Evolutionary conservation across 2,888 invertebrate genomes (phyloP).

Genomic region (Cantharis lateralis): DNA sequence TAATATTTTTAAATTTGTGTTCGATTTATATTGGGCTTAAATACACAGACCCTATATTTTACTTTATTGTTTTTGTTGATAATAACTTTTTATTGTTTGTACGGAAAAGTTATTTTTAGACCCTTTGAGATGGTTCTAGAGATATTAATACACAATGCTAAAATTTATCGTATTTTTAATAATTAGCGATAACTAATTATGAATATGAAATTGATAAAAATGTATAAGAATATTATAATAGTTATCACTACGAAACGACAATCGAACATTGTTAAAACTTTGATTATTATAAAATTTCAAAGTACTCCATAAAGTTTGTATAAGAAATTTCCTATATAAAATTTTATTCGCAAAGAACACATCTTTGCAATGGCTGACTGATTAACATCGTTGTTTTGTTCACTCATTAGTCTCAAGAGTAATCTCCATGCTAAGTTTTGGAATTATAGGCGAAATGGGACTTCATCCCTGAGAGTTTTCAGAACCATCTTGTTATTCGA

Average conservation of each 20-base stretch:
- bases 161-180: too few species aligned
- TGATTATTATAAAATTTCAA: neutral
- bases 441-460: conserved; percentile 43
- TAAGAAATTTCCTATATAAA: conserved; percentile 10
- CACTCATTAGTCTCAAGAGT: conserved; percentile 45
- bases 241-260: neutral
- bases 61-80: too few species aligned
- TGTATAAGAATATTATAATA: neutral
- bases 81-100: too few species aligned
- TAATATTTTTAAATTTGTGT: too few species aligned
- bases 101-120: neutral
- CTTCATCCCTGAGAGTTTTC: conserved; percentile 32
- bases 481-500: conserved; percentile 21
- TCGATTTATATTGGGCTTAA: too few species aligned
- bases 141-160: too few species aligned
- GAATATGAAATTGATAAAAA: neutral
- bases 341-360: conserved; percentile 39
- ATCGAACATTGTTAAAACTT: neutral
- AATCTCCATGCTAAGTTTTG: conserved; percentile 48
- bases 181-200: too few species aligned
- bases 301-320: neutral
- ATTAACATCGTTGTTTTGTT: conserved; percentile 49
- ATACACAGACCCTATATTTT: too few species aligned
- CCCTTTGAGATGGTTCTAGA: too few species aligned
- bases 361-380: conserved; percentile 47